Evolutionary conservation across 2,113 vertebrate genomes (phyloP), one percentile per base, ranked within the genome.

Genomic region (Percina caprodes): DNA sequence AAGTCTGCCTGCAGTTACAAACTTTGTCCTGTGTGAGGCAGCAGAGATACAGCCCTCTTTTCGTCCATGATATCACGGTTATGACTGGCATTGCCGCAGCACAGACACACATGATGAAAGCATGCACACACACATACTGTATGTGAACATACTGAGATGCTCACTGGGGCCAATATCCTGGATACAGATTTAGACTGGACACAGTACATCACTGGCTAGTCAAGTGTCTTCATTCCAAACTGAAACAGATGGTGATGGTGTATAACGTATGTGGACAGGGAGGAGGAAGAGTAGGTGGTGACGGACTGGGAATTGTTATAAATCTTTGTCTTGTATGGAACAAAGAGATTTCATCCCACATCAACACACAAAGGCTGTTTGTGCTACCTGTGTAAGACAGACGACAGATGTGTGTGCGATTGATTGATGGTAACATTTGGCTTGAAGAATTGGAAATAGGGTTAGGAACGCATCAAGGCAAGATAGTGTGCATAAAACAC

Each of bases 21-120:
- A 52, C 55, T 72, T 83, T 54, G 68, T 91, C 94, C 94, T 95
- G 91, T 33, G 82, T 88, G 93, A 84, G 93, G 92, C 92, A 92
- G 93, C 91, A 95, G 91, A 94, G 93, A 94, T 93, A 93, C 88
- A 95, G 93, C 69, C 74, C 86, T 86, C 79, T 56, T 48, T 75
- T 70, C 23, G 52, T 82, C 52, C 52, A 59, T 62, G 69, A 69
- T 45, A 70, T 60, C 80, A 51, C 21, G 0, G 61, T 55, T 61
- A 71, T 56, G 63, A 83, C 80, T 82, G 79, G 72, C 80, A 66
- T 33, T 92, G 88, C 88, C 13, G 88, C 86, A 83, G 88, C 88
- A 82, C 77, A 85, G 88, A 84, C 77, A 91, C 91, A 89, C 86
- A 85, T 71, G 55, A 83, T 63, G 52, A 49, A 54, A 74, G 62